Conservation (phyloP, 2,797 vertebrate genomes). For the Crocodylus rhombifer region DNA sequence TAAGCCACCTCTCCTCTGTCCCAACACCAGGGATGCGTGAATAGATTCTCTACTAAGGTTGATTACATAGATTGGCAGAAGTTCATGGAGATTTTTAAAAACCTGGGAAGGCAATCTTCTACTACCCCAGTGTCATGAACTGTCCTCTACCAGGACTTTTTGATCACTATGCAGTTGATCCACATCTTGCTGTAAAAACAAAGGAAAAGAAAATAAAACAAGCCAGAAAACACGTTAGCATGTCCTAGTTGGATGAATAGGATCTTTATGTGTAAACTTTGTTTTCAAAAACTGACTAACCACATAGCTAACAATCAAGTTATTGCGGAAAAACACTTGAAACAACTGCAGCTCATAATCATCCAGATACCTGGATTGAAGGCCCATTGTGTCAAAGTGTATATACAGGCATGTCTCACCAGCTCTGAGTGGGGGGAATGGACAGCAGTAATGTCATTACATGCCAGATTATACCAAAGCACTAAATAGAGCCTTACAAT, state of each 20-base stretch:
- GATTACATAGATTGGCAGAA: conserved; percentile 18
- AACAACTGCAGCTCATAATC: background rate
- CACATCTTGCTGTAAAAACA: background rate
- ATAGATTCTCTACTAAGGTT: background rate
- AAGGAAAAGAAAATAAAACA: background rate
- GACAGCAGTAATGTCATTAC: background rate
- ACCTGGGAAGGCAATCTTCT: background rate
- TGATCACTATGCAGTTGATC: background rate
- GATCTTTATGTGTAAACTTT: conserved; percentile 21
- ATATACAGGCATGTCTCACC: rapidly evolving
- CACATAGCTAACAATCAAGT: conserved; percentile 4
- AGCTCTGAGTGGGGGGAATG: background rate
- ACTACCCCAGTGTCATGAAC: background rate
- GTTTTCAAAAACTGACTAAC: background rate
- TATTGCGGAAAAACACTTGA: background rate
- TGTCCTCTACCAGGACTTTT: background rate
- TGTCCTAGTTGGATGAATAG: conserved; percentile 5
- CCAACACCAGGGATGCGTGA: background rate
- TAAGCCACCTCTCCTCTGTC: background rate
- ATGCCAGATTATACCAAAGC: background rate
- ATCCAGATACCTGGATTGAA: background rate
- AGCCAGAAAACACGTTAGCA: background rate
- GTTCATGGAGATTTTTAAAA: background rate
- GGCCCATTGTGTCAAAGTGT: background rate
- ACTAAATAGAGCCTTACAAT: background rate